phyloP scores from a whole-genome alignment of 2,797 vertebrate species.

The Clarias pachynema region DNA sequence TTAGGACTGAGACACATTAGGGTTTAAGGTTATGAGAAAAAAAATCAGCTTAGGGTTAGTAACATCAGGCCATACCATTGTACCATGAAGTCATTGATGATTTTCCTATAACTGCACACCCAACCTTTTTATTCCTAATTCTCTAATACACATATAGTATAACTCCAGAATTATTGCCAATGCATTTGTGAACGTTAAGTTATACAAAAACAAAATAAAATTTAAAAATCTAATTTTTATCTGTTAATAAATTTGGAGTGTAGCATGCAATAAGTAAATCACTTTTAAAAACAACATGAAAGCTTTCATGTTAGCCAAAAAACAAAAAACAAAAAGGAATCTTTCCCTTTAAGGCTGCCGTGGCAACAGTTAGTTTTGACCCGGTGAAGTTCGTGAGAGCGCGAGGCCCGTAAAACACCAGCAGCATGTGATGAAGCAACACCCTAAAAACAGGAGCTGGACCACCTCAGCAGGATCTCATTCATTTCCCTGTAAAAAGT shows the following conservation, averaged over 20 bases:
- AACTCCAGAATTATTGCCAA: not conserved
- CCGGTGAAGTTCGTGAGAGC: slow-evolving; percentile 70
- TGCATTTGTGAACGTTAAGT: not conserved
- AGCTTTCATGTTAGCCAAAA: not conserved
- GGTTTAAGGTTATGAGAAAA: too few relatives aligned
- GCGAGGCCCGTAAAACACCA: slow-evolving; percentile 58
- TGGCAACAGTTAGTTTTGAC: slow-evolving; percentile 32
- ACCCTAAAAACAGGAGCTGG: slow-evolving; percentile 34
- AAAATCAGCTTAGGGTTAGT: too few relatives aligned
- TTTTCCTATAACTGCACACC: not conserved
- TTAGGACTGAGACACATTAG: too few relatives aligned
- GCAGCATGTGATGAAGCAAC: slow-evolving; percentile 37
- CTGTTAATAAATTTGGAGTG: not conserved
- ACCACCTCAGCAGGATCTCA: slow-evolving; percentile 50
- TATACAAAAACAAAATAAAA: not conserved
- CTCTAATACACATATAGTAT: not conserved
- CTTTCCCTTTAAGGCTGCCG: slow-evolving; percentile 38
- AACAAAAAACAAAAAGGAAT: not conserved
- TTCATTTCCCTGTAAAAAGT: slow-evolving; percentile 69
- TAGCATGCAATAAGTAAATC: not conserved
- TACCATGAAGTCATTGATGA: not conserved
- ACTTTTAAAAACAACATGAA: not conserved
- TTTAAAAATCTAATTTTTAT: not conserved
- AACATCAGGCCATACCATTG: not conserved
- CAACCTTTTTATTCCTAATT: not conserved